Percentiles rank a stretch among this genome's conserved stretches.
These are phyloP conservation scores for Scaeva pyrastri DNA, from an alignment of 2,888 invertebrate genomes.

Conservation along the genomic window DNA sequence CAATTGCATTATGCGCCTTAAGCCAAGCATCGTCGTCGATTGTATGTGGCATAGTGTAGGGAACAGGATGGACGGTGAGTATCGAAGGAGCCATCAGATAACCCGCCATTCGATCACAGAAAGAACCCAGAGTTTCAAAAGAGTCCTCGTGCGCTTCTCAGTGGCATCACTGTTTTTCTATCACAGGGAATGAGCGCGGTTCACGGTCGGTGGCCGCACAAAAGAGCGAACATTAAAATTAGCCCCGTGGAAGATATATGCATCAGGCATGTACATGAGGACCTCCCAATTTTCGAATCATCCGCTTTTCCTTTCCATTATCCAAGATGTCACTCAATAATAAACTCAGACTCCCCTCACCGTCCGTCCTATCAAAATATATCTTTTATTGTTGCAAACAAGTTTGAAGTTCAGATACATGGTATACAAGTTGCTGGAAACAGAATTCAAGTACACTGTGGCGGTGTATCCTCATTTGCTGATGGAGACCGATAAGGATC, in stretches of 20 bases:
- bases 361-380: slow-evolving; percentile 10
- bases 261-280: slow-evolving; percentile 62
- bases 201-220: slow-evolving; percentile 30
- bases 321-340: slow-evolving; percentile 70
- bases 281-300: slow-evolving; percentile 69
- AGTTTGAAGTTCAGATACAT: slow-evolving; percentile 4
- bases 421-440: background rate
- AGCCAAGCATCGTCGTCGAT: slow-evolving; percentile 61
- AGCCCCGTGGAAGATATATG: slow-evolving; percentile 56
- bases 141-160: slow-evolving; percentile 19
- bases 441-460: slow-evolving; percentile 35
- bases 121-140: slow-evolving; percentile 33
- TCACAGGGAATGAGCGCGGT: background rate
- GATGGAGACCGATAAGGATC: slow-evolving; percentile 59
- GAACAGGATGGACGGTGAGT: slow-evolving; percentile 27
- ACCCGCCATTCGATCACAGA: slow-evolving; percentile 55
- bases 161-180: slow-evolving; percentile 14
- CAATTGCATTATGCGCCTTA: slow-evolving; percentile 74
- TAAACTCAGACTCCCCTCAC: slow-evolving; percentile 45
- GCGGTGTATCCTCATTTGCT: slow-evolving; percentile 26
- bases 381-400: slow-evolving; percentile 7
- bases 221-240: slow-evolving; percentile 72
- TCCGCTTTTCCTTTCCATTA: slow-evolving; percentile 67
- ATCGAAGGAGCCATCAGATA: slow-evolving; percentile 70
- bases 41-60: slow-evolving; percentile 21